phyloP scores from a whole-genome alignment of 53 echinoderm and acorn worm species.

The Astropecten irregularis region DNA sequence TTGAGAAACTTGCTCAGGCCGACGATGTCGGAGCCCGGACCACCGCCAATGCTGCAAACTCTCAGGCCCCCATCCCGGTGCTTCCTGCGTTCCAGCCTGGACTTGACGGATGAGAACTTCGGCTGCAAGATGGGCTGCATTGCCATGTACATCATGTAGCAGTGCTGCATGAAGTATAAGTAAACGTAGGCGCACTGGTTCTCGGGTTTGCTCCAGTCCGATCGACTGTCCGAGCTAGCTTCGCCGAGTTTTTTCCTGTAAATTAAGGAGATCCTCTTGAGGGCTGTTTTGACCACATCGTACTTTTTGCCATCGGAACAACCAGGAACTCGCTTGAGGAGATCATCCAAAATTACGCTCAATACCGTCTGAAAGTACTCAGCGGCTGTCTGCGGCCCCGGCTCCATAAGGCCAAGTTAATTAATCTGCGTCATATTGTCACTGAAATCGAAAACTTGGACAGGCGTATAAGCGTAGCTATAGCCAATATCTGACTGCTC shows the following conservation, averaged over 20 bases:
- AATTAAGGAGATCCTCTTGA: not conserved
- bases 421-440: no score
- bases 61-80: not conserved
- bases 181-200: slow-evolving; percentile 25
- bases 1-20: slow-evolving; percentile 12
- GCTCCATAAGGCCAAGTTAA: not conserved
- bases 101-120: not conserved
- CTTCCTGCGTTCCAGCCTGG: not conserved
- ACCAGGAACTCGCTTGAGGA: not conserved
- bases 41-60: slow-evolving; percentile 17
- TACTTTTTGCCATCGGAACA: not conserved
- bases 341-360: not conserved
- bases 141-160: slow-evolving; percentile 13
- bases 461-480: no score
- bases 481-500: no score
- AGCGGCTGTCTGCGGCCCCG: not conserved
- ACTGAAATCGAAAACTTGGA: no score
- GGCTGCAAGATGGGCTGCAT: not conserved
- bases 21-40: slow-evolving; percentile 1
- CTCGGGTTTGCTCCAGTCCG: slow-evolving; percentile 3
- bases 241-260: not conserved
- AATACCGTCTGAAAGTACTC: not conserved
- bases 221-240: not conserved
- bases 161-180: slow-evolving; percentile 10
- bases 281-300: not conserved